phyloP scores from a whole-genome alignment of 2,113 vertebrate species.

The Epinephelus moara region DNA sequence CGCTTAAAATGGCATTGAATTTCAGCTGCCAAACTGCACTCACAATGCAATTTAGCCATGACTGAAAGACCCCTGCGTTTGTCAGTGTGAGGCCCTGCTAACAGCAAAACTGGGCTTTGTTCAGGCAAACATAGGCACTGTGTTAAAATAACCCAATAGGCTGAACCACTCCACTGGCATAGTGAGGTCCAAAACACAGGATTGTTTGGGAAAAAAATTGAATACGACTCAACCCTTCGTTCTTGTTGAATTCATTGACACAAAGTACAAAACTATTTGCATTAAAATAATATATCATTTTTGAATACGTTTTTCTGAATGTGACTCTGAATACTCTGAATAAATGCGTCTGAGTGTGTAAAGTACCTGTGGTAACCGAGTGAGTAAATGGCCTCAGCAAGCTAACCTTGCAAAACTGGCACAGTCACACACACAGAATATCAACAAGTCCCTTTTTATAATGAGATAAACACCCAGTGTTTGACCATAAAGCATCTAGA shows the following conservation, averaged over 20 bases:
- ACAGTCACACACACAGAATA: slow-evolving; percentile 11
- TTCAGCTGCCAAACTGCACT: not conserved
- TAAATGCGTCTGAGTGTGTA: not conserved
- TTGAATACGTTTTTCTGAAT: not conserved
- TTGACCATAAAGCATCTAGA: not conserved
- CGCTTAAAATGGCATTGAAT: not conserved
- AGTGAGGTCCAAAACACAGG: not conserved
- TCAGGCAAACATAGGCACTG: not conserved
- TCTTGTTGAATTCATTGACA: not conserved
- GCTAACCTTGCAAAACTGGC: not conserved
- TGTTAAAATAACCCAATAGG: not conserved
- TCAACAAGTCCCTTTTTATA: slow-evolving; percentile 39
- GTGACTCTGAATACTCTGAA: not conserved
- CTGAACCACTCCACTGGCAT: not conserved
- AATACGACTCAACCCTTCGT: not conserved
- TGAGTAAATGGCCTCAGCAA: not conserved
- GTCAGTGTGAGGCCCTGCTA: not conserved
- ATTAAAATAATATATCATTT: not conserved
- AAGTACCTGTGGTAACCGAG: not conserved
- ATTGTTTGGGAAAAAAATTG: not conserved
- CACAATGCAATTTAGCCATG: not conserved
- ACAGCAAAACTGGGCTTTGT: not conserved
- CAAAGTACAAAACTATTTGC: not conserved
- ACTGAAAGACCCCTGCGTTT: slow-evolving; percentile 4
- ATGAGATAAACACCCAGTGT: slow-evolving; percentile 8